phyloP scores from a whole-genome alignment of 2,888 invertebrate species.

The Biston betularia region DNA sequence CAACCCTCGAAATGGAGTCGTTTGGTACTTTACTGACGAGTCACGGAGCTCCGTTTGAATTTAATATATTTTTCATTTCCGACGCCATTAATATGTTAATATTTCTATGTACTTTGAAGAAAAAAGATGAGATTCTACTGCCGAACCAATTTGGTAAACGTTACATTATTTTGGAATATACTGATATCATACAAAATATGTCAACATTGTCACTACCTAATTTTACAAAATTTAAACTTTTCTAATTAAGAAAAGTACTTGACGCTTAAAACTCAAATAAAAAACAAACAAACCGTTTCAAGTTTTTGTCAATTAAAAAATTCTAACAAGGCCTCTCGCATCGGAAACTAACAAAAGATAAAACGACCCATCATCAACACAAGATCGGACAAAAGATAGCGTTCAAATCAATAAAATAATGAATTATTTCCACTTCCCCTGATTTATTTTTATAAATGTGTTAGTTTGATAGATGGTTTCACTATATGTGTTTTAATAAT shows the following conservation, averaged over 20 bases:
- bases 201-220: too few species aligned
- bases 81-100: constrained; percentile 83
- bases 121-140: constrained; percentile 7
- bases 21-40: constrained; percentile 84
- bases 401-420: constrained; percentile 83
- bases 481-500: constrained; percentile 40
- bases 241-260: too few species aligned
- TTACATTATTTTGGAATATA: too few species aligned
- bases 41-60: constrained; percentile 83
- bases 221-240: too few species aligned
- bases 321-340: constrained; percentile 58
- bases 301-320: constrained; percentile 53
- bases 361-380: constrained; percentile 70
- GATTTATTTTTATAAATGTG: constrained; percentile 76
- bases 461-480: constrained; percentile 80
- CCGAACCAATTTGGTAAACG: neutral
- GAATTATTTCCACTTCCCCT: constrained; percentile 79
- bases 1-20: constrained; percentile 82
- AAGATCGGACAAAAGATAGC: constrained; percentile 80
- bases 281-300: constrained; percentile 29
- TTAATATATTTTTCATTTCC: constrained; percentile 86
- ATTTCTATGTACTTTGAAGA: constrained; percentile 63
- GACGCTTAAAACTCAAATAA: constrained; percentile 23
- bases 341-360: constrained; percentile 66
- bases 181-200: neutral